Evolutionary conservation across 2,113 vertebrate species (phyloP), one percentile per base, ranked within the genome.

Genomic region (Tragelaphus strepsiceros): DNA sequence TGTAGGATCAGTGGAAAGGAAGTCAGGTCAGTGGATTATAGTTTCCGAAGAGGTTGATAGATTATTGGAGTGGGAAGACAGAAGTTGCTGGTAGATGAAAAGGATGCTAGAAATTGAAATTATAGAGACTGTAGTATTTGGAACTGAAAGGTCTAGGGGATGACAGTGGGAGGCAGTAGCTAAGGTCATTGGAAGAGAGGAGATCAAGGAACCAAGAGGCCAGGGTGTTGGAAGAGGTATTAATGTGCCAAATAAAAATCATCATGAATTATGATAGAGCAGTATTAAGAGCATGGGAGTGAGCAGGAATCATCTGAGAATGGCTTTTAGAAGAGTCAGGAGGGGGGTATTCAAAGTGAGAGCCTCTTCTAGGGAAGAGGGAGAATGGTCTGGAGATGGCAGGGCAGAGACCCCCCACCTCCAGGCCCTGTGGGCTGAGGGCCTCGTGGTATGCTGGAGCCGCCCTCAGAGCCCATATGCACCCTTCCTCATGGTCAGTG

Each of bases 401-500:
- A 13, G 56, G 82, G 43, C 56, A 49, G 3, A 11, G 43, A 28
- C 15, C 28, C 64, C 64, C 64, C 64, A 58, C 5, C 67, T 64
- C 9, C 24, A 19, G 83, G 51, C 8, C 24, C 28, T 8, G 1
- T 24, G 88, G 46, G 28, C 17, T 15, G 16, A 59, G 64, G 35
- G 39, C 24, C 21, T 0, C 14, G 0, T 2, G 17, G 67, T 7
- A 3, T 4, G 3, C 32, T 16, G 59, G 56, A 35, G 5, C 6
- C 1, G 24, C 28, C 62, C 15, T 4, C 22, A 11, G 10, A 54
- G 16, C 56, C 86, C 1, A 0, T 10, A n/a, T 1, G 5, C 4
- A 2, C n/a, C 43, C 53, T 61, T 74, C 90, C 32, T 16, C 35
- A 9, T 1, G 0, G 24, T 6, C 9, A 6, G n/a, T 0, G 4